These are phyloP conservation scores for Pelodytes ibericus DNA, from an alignment of 2,797 vertebrate species.

Conservation along the genomic window DNA sequence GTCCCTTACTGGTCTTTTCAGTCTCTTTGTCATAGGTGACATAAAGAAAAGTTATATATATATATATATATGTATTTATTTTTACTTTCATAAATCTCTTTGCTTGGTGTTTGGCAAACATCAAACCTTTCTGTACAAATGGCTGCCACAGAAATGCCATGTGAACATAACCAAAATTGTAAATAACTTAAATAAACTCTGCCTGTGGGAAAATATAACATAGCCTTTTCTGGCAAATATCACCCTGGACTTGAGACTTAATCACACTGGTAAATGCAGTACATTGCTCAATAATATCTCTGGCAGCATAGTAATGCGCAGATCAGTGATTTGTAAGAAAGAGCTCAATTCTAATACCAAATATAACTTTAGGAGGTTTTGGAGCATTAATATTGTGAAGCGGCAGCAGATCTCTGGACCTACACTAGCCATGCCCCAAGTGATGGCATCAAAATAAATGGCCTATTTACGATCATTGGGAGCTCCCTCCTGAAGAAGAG, in stretches of 20 bases:
- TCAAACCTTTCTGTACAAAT: conserved; percentile 12
- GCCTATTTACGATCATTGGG: no score
- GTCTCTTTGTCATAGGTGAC: conserved; percentile 36
- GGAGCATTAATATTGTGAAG: no score
- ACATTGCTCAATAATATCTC: neutral
- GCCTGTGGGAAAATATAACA: no score
- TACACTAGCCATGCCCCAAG: no score
- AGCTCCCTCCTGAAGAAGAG: no score
- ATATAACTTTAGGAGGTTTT: neutral
- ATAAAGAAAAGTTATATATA: conserved; percentile 16
- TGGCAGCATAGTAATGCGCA: neutral
- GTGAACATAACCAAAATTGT: neutral
- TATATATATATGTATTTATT: neutral
- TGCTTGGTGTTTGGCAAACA: conserved; percentile 44
- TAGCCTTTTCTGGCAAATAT: no score
- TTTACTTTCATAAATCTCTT: neutral
- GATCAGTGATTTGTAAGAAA: neutral
- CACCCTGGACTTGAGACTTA: neutral
- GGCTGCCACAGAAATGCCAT: conserved; percentile 20
- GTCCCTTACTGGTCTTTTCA: conserved; percentile 41
- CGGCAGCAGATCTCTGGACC: no score
- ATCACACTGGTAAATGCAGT: neutral
- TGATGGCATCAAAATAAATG: no score
- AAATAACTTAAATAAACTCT: neutral
- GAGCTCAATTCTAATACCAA: neutral